These are phyloP conservation scores for Corapipo altera DNA, from an alignment of 2,113 vertebrate species.

Conservation along the genomic window DNA sequence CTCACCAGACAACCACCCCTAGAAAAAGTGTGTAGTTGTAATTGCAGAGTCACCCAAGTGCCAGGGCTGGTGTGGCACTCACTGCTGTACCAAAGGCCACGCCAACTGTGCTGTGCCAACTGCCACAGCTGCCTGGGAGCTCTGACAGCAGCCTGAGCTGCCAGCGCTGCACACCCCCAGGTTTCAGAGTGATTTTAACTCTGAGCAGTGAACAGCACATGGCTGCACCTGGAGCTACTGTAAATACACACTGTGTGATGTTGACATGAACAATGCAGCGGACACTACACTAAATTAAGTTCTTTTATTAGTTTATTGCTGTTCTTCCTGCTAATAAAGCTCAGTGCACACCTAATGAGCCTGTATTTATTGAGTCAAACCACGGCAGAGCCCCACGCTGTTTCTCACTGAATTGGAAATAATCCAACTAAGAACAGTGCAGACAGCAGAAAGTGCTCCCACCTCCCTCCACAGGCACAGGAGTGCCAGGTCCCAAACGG, in stretches of 20 bases:
- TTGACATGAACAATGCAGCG: not conserved
- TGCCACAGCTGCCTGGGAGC: not conserved
- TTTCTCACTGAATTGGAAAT: not conserved
- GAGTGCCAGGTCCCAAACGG: fast-evolving
- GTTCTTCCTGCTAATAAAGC: not conserved
- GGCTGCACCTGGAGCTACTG: not conserved
- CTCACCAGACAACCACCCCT: not conserved
- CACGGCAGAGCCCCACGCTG: not conserved
- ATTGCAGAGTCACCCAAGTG: not conserved
- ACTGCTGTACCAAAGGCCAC: not conserved
- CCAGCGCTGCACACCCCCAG: not conserved
- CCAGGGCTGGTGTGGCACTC: not conserved
- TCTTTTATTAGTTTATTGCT: not conserved
- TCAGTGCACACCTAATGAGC: not conserved
- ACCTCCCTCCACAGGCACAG: not conserved
- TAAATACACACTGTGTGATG: not conserved
- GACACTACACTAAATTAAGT: not conserved
- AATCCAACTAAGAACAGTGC: not conserved
- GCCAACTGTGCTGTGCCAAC: too few relatives aligned
- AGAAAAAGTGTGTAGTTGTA: fast-evolving
- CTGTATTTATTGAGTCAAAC: not conserved
- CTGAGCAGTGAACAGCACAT: not conserved
- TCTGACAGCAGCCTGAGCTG: not conserved
- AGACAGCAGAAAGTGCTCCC: not conserved
- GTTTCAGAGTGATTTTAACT: not conserved